phyloP scores from a whole-genome alignment of 1,140 invertebrate genomes.

The Drosophila parabipectinata region DNA sequence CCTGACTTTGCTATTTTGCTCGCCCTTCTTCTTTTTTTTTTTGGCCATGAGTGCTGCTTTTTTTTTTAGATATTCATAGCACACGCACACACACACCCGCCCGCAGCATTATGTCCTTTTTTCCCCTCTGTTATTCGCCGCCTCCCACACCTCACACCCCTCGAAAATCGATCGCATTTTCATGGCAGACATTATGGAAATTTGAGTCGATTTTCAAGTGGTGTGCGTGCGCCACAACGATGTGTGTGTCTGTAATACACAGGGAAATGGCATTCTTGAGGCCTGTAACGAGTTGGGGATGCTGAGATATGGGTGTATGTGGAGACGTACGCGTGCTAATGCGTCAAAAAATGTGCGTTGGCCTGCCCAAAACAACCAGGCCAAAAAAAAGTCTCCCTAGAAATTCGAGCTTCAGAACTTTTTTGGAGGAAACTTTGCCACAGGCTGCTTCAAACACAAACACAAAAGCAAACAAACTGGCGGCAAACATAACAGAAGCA shows the following conservation, averaged over 20 bases:
- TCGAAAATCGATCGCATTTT: slow-evolving; percentile 81
- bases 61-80: slow-evolving; percentile 71
- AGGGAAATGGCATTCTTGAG: slow-evolving; percentile 77
- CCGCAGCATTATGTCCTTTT: slow-evolving; percentile 68
- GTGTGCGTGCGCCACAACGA: neutral
- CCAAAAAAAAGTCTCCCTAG: slow-evolving; percentile 18
- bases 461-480: slow-evolving; percentile 23
- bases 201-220: slow-evolving; percentile 76
- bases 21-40: slow-evolving; percentile 49
- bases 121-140: slow-evolving; percentile 29
- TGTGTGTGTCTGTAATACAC: slow-evolving; percentile 28
- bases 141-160: slow-evolving; percentile 14
- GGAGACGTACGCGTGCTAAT: slow-evolving; percentile 52
- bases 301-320: slow-evolving; percentile 11
- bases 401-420: slow-evolving; percentile 25
- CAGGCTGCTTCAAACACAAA: slow-evolving; percentile 30
- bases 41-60: slow-evolving; percentile 33
- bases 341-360: slow-evolving; percentile 77
- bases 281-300: slow-evolving; percentile 72
- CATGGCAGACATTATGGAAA: slow-evolving; percentile 82
- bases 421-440: slow-evolving; percentile 32
- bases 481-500: slow-evolving; percentile 26
- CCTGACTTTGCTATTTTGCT: slow-evolving; percentile 61
- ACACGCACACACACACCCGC: slow-evolving; percentile 53
- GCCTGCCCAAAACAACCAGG: slow-evolving; percentile 43